Conservation (phyloP, 2,888 invertebrate species). For the Metallyticus violacea region DNA sequence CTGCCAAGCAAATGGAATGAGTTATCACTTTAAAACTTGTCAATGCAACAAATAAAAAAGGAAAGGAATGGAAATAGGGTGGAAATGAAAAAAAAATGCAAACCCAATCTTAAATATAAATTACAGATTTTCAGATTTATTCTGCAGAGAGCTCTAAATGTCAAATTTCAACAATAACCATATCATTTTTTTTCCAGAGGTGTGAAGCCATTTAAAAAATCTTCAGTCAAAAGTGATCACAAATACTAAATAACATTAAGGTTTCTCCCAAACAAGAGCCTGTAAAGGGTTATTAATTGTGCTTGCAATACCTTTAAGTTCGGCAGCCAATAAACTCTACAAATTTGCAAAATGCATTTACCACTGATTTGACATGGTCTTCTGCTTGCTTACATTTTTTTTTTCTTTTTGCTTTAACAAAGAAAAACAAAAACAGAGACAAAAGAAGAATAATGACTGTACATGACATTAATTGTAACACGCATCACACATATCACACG, state of each 20-base stretch:
- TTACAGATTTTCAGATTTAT: not conserved
- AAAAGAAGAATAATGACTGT: slow-evolving; percentile 17
- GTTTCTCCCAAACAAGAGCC: not conserved
- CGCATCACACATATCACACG: slow-evolving; percentile 29
- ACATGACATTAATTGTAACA: slow-evolving; percentile 27
- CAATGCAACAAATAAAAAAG: too few relatives aligned
- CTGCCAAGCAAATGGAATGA: too few relatives aligned
- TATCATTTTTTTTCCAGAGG: not conserved
- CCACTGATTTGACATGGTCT: not conserved
- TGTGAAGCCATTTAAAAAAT: not conserved
- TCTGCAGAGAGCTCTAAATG: not conserved
- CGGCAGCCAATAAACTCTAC: not conserved
- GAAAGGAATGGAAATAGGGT: not conserved
- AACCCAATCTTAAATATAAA: not conserved
- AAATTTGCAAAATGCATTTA: slow-evolving; percentile 2
- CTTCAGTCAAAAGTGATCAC: not conserved
- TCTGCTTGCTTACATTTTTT: not conserved
- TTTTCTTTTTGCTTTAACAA: not conserved
- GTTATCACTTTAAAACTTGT: too few relatives aligned
- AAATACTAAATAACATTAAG: not conserved
- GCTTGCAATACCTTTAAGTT: not conserved
- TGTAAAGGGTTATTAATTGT: not conserved
- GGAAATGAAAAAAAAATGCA: not conserved
- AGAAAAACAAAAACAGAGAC: slow-evolving; percentile 15
- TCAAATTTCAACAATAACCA: not conserved